Evolutionary conservation across 2,888 invertebrate species (phyloP).

Genomic region (Hofmannophila pseudospretella): DNA sequence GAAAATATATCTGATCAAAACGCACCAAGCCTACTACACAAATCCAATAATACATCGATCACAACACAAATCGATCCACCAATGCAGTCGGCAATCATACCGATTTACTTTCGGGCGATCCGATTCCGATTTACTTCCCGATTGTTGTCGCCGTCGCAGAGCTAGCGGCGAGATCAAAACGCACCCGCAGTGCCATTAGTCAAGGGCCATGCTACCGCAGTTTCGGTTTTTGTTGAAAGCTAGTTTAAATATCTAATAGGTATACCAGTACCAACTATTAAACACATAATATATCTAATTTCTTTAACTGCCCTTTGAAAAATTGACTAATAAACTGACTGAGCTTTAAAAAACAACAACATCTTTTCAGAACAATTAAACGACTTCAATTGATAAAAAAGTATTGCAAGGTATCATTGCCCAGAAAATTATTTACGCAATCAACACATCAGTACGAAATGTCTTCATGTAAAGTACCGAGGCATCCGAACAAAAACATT

Average conservation of each 20-base stretch:
- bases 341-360: neutral
- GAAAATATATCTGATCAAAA: constrained; percentile 25
- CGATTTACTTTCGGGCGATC: constrained; percentile 51
- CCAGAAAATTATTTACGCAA: constrained; percentile 43
- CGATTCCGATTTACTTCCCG: constrained; percentile 52
- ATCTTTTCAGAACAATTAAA: neutral
- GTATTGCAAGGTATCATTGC: neutral
- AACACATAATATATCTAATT: no score
- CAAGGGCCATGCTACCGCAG: constrained; percentile 48
- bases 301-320: no score
- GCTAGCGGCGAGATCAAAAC: constrained; percentile 25
- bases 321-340: no score
- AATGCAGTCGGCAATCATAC: constrained; percentile 49
- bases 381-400: no score
- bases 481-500: constrained; percentile 42
- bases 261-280: no score
- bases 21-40: constrained; percentile 13
- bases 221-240: constrained; percentile 13
- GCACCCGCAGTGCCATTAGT: constrained; percentile 24
- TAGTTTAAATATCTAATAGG: constrained; percentile 2
- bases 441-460: constrained; percentile 55
- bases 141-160: constrained; percentile 43
- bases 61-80: constrained; percentile 57
- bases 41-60: constrained; percentile 41
- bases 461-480: constrained; percentile 54